Base-by-base conservation (phyloP, 2,888 invertebrate genomes). In the Xanthia togata region DNA sequence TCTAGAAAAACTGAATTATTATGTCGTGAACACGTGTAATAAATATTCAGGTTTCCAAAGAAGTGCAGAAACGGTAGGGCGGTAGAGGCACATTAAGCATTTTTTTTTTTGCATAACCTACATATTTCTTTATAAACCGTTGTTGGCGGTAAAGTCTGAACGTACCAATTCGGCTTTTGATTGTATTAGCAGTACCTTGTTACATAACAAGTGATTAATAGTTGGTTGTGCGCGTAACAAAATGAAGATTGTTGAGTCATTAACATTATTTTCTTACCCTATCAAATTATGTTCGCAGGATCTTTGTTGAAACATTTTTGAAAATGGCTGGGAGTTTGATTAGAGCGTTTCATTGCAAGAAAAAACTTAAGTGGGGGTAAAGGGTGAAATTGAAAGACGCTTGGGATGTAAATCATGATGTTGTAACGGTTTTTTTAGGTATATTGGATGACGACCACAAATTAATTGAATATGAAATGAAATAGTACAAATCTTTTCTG, bases 291-390 rank as follows among this genome's bases (percentile, higher is more conserved):
- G 26, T 63, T 63, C 11, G 41, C 31, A 62, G 44, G 31, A 53
- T 38, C 2, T 41, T 71, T 72, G 23, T 41, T 31, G 59, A 60
- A 72, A 74, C 71, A 50, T 41, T 9, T 4, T 8, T n/a, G 14
- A 38, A 63, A 63, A 38, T 23, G 0, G 3, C 4, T 47, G 11
- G 20, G 1, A 31, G 23, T 4, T 50, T 50, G 50, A 74, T 41
- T 59, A 50, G n/a, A n/a, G 17, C 6, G 3, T 38, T 41, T 17
- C 4, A 31, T 50, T 12, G 12, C 5, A 38, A 17, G 8, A 59
- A 73, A 14, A 6, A 6, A 20, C 11, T 17, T 4, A 47, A 3
- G 47, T 35, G 8, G n/a, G 38, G 38, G 14, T 9, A n/a, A 23
- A 4, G n/a, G n/a, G n/a, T 38, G 64, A 41, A 41, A 44, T 20